Evolutionary conservation across 2,888 invertebrate species (phyloP).

Genomic region (Pasiphila rectangulata): DNA sequence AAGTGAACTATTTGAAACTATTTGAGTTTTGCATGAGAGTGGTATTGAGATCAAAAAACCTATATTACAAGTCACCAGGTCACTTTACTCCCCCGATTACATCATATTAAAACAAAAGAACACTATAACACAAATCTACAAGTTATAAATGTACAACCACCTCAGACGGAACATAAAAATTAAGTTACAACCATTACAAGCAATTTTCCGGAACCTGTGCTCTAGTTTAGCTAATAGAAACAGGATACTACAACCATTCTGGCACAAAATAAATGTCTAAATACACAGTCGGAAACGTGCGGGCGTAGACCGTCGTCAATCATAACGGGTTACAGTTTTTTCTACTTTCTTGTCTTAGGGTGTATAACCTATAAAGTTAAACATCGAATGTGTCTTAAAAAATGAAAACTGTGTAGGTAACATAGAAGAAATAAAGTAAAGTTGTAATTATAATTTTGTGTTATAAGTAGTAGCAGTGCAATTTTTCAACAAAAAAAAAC

Average conservation of each 20-base stretch:
- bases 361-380: too few species aligned
- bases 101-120: neutral
- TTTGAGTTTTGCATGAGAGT: too few species aligned
- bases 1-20: too few species aligned
- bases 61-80: neutral
- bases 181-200: neutral
- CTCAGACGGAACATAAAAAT: neutral
- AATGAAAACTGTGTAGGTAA: too few species aligned
- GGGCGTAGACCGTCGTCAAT: too few species aligned
- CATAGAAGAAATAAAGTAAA: too few species aligned
- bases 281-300: neutral
- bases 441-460: too few species aligned
- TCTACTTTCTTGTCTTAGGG: too few species aligned
- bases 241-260: conserved; percentile 10
- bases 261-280: neutral
- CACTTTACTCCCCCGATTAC: neutral
- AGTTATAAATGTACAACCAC: neutral
- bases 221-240: conserved; percentile 10
- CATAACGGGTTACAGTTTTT: too few species aligned
- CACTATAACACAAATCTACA: neutral
- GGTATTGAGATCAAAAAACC: neutral
- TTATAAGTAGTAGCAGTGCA: too few species aligned
- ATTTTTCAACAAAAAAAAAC: too few species aligned
- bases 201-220: neutral
- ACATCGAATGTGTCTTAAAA: too few species aligned